Percentiles rank a stretch among this genome's conserved stretches.
These are phyloP conservation scores for Spatulosminthurus flaviceps DNA, from an alignment of 2,888 invertebrate species.

Conservation along the genomic window DNA sequence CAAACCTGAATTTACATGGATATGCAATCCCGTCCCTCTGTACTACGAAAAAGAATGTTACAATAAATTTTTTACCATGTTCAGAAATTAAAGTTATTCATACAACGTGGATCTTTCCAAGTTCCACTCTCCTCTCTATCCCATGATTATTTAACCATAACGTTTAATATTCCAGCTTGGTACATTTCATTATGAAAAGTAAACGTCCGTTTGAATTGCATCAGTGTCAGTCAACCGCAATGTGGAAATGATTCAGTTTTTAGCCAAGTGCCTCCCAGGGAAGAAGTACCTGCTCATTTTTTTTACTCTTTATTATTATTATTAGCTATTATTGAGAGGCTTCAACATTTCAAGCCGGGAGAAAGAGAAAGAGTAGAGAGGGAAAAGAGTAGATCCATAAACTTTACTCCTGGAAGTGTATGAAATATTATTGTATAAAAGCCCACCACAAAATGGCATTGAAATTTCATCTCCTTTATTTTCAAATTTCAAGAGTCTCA, in stretches of 20 bases:
- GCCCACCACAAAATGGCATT: conserved; percentile 35
- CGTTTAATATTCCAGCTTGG: not conserved
- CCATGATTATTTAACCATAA: not conserved
- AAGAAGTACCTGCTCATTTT: conserved; percentile 1
- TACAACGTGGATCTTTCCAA: not conserved
- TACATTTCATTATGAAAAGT: conserved; percentile 21
- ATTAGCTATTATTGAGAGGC: conserved; percentile 7
- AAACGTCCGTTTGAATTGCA: conserved; percentile 18
- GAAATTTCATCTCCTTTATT: conserved; percentile 23
- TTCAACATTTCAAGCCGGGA: not conserved
- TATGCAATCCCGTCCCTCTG: not conserved
- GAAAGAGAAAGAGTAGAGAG: not conserved
- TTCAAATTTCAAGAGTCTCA: conserved; percentile 18
- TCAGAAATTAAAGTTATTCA: too few relatives aligned
- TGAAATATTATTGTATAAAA: too few relatives aligned
- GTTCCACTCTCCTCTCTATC: too few relatives aligned
- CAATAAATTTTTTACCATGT: too few relatives aligned
- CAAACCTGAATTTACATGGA: too few relatives aligned
- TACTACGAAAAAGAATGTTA: too few relatives aligned
- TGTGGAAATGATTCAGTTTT: conserved; percentile 6
- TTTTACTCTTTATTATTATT: not conserved
- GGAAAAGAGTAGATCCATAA: too few relatives aligned
- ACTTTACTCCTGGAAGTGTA: not conserved
- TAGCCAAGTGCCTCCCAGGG: not conserved
- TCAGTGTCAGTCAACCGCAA: not conserved